Evolutionary conservation across 2,113 vertebrate genomes (phyloP).

Genomic region (Helogale parvula): DNA sequence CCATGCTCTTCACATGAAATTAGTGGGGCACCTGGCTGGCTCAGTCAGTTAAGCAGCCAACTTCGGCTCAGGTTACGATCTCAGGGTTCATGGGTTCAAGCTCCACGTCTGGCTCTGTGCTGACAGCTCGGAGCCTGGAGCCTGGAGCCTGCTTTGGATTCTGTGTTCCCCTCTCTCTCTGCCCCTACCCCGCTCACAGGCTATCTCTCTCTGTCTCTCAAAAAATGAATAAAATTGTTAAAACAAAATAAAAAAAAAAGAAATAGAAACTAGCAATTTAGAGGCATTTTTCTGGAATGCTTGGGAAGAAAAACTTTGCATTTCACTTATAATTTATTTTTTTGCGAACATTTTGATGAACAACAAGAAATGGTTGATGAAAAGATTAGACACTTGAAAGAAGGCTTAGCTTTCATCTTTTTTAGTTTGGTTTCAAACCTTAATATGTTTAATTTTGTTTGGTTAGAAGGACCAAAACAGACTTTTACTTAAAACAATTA

Average conservation of each 20-base stretch:
- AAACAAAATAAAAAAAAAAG: background rate
- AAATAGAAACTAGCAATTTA: slow-evolving; percentile 37
- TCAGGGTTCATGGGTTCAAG: too few species aligned
- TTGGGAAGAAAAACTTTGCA: background rate
- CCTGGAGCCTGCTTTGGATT: too few species aligned
- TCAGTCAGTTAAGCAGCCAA: too few species aligned
- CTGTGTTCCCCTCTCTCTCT: too few species aligned
- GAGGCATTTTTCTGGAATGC: background rate
- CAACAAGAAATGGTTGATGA: slow-evolving; percentile 7
- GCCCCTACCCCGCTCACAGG: too few species aligned
- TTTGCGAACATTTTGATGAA: slow-evolving; percentile 46
- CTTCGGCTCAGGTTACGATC: too few species aligned
- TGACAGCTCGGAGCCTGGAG: too few species aligned
- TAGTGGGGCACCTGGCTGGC: background rate
- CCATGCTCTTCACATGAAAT: slow-evolving; percentile 41
- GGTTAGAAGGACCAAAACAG: background rate
- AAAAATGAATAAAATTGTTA: too few species aligned
- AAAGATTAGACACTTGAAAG: slow-evolving; percentile 24
- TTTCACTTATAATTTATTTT: slow-evolving; percentile 34
- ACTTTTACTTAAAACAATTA: slow-evolving; percentile 19
- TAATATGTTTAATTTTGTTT: background rate
- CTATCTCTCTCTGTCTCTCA: too few species aligned
- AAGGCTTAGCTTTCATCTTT: background rate
- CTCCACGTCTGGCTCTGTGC: too few species aligned
- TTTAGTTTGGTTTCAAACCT: slow-evolving; percentile 30